Evolutionary conservation across 2,888 invertebrate genomes (phyloP), one percentile per base, ranked within the genome.

Genomic region (Drosophila mettleri): DNA sequence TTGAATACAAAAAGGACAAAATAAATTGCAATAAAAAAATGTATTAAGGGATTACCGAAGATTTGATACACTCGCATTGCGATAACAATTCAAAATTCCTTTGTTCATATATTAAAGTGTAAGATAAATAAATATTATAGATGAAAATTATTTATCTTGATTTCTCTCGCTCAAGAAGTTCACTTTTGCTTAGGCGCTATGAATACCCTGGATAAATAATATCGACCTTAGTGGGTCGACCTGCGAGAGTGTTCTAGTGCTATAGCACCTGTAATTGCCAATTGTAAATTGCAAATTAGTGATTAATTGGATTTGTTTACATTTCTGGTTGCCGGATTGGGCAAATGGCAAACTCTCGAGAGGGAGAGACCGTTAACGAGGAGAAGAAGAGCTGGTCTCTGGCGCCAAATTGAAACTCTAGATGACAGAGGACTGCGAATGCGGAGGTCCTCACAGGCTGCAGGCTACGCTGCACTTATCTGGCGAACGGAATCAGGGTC

Each of bases 331-430:
- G 16, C 29, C 27, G 36, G 36, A 38, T 24, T 52, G 27, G 16
- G 22, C 24, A 27, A 38, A n/a, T 33, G 51, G n/a, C 12, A 12
- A 16, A 24, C 18, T n/a, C n/a, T n/a, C n/a, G n/a, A n/a, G n/a
- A n/a, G 18, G 8, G 20, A 12, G 20, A n/a, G 55, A 39, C 18
- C 39, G 31, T 41, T 59, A 59, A 55, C n/a, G 10, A 22, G n/a
- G 33, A 24, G 22, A 22, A 16, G 16, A 20, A 3, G 22, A 16
- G 36, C 36, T 43, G 34, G 14, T 18, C 27, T 51, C 55, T 74
- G 71, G 71, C 71, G 71, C 71, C 74, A 62, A 46, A 36, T 58
- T 68, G 71, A 72, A 69, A 74, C 69, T 58, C 48, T 57, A 70
- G 53, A 72, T 58, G 65, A 12, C 41, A 24, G 33, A 52, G 45